These are phyloP conservation scores for Pediacus dermestoides DNA, from an alignment of 2,888 invertebrate genomes.

Conservation along the genomic window DNA sequence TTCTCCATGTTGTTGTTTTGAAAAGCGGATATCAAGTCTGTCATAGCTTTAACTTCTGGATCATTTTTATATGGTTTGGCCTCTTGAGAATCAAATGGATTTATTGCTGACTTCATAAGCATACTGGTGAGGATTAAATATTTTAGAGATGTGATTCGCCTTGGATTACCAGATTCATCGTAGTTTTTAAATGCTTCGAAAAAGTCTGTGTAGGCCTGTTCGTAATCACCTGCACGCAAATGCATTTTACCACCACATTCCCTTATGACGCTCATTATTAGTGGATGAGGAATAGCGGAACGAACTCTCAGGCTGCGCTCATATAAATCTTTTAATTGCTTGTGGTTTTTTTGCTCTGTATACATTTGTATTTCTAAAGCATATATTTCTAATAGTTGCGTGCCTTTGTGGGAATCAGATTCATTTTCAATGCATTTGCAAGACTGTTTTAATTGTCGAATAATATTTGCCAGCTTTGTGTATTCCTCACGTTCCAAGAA, in stretches of 20 bases:
- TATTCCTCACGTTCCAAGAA: constrained; percentile 95
- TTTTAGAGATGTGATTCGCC: constrained; percentile 94
- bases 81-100: constrained; percentile 99
- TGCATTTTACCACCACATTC: constrained; percentile 99
- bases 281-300: constrained; percentile 97
- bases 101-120: constrained; percentile 98
- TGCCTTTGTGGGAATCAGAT: constrained; percentile 94
- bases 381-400: constrained; percentile 96
- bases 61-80: constrained; percentile 99
- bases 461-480: constrained; percentile 85
- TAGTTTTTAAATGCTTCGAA: constrained; percentile 99
- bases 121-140: constrained; percentile 98
- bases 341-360: constrained; percentile 98
- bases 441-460: constrained; percentile 93
- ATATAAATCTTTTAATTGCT: constrained; percentile 92
- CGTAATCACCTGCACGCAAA: constrained; percentile 94
- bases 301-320: constrained; percentile 97
- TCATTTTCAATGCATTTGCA: constrained; percentile 75
- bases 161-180: constrained; percentile 95
- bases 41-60: constrained; percentile 98
- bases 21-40: constrained; percentile 91
- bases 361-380: constrained; percentile 99
- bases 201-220: constrained; percentile 98
- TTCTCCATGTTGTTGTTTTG: constrained; percentile 96
- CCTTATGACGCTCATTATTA: constrained; percentile 97